phyloP scores from a whole-genome alignment of 2,797 vertebrate genomes.

The Girardinus metallicus region DNA sequence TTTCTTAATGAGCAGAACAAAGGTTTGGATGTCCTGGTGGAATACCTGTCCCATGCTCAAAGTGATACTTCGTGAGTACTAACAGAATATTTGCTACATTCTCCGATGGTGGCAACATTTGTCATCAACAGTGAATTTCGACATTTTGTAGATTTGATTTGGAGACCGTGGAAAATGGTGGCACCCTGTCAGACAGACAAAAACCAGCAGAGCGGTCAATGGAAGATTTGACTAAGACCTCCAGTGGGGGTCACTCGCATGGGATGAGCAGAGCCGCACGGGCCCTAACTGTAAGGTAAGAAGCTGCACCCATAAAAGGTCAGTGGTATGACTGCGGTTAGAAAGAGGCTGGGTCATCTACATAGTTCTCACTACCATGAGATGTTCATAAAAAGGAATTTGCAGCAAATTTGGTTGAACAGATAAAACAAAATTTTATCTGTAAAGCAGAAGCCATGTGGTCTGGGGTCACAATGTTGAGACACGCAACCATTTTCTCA shows the following conservation, averaged over 20 bases:
- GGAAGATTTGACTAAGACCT: constrained; percentile 89
- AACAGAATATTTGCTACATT: not conserved
- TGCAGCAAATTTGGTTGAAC: not conserved
- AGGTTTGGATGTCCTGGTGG: constrained; percentile 92
- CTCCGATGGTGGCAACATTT: not conserved
- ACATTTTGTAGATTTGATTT: constrained; percentile 83
- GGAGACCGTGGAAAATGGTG: constrained; percentile 88
- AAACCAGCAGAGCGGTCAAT: constrained; percentile 86
- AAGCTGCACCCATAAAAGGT: not conserved
- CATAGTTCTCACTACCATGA: not conserved
- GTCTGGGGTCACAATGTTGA: not conserved
- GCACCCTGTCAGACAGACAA: constrained; percentile 79
- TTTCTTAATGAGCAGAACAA: constrained; percentile 94
- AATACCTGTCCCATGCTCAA: constrained; percentile 93
- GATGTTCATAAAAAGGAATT: constrained; percentile 15
- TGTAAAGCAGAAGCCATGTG: constrained; percentile 18
- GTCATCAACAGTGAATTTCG: not conserved
- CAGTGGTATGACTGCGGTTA: not conserved
- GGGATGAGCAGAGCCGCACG: constrained; percentile 83
- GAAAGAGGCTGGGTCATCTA: not conserved
- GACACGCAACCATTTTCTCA: not conserved
- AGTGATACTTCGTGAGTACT: constrained; percentile 86
- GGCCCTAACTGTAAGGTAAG: constrained; percentile 90
- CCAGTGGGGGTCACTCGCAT: constrained; percentile 75
- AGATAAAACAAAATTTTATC: not conserved